Percentiles rank a stretch among this genome's conserved stretches.
These are phyloP conservation scores for Grallaria varia DNA, from an alignment of 2,113 vertebrate genomes.

Conservation along the genomic window DNA sequence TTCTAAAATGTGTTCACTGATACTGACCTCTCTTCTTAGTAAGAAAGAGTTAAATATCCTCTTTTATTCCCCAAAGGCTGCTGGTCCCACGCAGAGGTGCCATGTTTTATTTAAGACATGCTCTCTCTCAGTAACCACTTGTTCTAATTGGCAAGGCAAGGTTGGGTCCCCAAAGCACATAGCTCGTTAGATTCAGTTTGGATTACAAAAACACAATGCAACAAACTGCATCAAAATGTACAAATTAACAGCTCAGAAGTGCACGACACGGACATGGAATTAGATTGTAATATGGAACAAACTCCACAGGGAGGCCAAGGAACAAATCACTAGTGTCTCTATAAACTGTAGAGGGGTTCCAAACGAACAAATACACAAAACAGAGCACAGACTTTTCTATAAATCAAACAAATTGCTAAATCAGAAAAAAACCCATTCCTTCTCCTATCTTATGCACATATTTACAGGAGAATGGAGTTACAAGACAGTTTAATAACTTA, in stretches of 20 bases:
- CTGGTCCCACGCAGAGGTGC: conserved; percentile 61
- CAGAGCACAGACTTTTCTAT: conserved; percentile 59
- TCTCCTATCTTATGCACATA: conserved; percentile 12
- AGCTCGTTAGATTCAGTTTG: conserved; percentile 81
- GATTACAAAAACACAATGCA: conserved; percentile 81
- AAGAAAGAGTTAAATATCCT: conserved; percentile 68
- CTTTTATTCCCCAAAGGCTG: conserved; percentile 55
- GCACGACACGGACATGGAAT: conserved; percentile 69
- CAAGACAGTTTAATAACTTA: conserved; percentile 54
- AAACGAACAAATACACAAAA: conserved; percentile 72
- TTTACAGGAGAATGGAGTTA: conserved; percentile 22
- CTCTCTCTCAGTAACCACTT: conserved; percentile 78
- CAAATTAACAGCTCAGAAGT: conserved; percentile 78
- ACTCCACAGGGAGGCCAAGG: conserved; percentile 67
- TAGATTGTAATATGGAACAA: conserved; percentile 76
- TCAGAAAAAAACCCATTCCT: background rate
- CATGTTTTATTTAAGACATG: conserved; percentile 84
- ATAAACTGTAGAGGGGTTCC: conserved; percentile 69
- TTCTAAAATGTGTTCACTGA: background rate
- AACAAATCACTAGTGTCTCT: conserved; percentile 74
- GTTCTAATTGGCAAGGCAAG: conserved; percentile 83
- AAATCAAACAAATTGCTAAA: conserved; percentile 71
- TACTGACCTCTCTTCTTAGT: conserved; percentile 13
- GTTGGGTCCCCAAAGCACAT: conserved; percentile 77
- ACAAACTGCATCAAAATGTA: conserved; percentile 81